A percentile compares a stretch with the other conserved stretches of the same genome.
phyloP scores from a whole-genome alignment of 1,140 invertebrate genomes.

The Antheraea mylitta region DNA sequence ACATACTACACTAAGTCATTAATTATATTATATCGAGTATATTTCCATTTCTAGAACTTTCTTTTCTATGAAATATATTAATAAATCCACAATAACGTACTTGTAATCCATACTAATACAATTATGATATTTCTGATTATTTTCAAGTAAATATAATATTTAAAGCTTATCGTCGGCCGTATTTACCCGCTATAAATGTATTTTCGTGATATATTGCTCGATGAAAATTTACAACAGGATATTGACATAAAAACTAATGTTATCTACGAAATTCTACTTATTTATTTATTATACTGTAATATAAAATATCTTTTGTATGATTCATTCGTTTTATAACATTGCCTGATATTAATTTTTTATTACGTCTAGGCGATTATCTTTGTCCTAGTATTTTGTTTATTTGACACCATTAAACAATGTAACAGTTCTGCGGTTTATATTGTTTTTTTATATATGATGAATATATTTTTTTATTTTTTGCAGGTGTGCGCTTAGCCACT shows the following conservation, averaged over 20 bases:
- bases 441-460: too few relatives aligned
- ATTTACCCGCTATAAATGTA: not conserved
- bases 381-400: not conserved
- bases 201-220: not conserved
- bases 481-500: too few relatives aligned
- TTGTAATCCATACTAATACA: not conserved
- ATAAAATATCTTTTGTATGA: not conserved
- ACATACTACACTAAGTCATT: too few relatives aligned
- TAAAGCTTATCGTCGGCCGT: not conserved
- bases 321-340: not conserved
- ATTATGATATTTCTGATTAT: too few relatives aligned
- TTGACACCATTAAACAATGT: not conserved
- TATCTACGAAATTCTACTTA: not conserved
- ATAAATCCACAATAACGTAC: not conserved
- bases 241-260: not conserved
- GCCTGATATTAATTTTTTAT: not conserved
- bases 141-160: not conserved
- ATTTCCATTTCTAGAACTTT: too few relatives aligned
- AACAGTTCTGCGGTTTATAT: too few relatives aligned
- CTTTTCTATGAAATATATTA: slow-evolving; percentile 16
- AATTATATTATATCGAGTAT: too few relatives aligned
- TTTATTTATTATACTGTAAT: not conserved
- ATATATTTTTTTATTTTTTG: too few relatives aligned
- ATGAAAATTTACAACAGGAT: slow-evolving; percentile 4
- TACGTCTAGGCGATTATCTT: not conserved